Percentiles rank a stretch among this genome's conserved stretches.
Evolutionary conservation across 2,888 invertebrate species (phyloP).

Genomic region (Agrochola lota): DNA sequence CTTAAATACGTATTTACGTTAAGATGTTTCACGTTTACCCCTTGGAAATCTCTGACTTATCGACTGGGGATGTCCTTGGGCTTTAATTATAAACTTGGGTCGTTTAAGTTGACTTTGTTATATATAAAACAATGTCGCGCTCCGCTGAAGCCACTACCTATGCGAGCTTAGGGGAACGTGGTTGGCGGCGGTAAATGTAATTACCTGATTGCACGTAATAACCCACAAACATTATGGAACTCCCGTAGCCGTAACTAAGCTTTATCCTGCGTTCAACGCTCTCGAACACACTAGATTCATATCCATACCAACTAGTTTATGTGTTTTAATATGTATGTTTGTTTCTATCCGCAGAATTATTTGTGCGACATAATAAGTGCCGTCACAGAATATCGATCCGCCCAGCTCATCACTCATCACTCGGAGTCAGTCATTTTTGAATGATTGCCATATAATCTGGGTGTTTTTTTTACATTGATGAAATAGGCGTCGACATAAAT

Average conservation of each 20-base stretch:
- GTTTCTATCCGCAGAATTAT: constrained; percentile 29
- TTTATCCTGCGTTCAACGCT: constrained; percentile 26
- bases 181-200: constrained; percentile 40
- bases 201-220: constrained; percentile 54
- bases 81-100: constrained; percentile 73
- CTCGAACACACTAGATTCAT: constrained; percentile 20
- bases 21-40: constrained; percentile 42
- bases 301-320: background rate
- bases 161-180: constrained; percentile 37
- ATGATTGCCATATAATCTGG: constrained; percentile 22
- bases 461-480: background rate
- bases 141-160: constrained; percentile 48
- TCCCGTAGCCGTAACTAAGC: constrained; percentile 12
- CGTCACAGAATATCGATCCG: constrained; percentile 43
- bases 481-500: background rate
- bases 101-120: constrained; percentile 60
- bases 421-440: constrained; percentile 28
- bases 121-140: constrained; percentile 50
- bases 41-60: constrained; percentile 63
- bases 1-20: constrained; percentile 43
- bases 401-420: constrained; percentile 12
- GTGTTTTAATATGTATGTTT: constrained; percentile 31
- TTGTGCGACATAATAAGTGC: constrained; percentile 21
- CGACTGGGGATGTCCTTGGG: constrained; percentile 70
- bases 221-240: constrained; percentile 31